A percentile compares a stretch with the other conserved stretches of the same genome.
Conservation (phyloP, 2,888 invertebrate genomes). For the Calliphora vomitoria region DNA sequence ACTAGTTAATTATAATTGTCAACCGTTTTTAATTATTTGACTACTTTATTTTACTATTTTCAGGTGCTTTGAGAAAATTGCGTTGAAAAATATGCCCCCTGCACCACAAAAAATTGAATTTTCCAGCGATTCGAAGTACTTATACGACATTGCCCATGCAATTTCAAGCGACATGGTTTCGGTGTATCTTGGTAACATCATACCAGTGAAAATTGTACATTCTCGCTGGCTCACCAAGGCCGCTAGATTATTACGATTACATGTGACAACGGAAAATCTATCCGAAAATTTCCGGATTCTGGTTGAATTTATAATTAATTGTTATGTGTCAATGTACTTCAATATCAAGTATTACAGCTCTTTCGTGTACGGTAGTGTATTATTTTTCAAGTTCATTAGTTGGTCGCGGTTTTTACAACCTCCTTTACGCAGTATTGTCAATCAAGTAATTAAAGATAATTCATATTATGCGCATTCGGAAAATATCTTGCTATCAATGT, state of each 20-base stretch:
- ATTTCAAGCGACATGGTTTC: slow-evolving; percentile 38
- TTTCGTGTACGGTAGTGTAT: slow-evolving; percentile 4
- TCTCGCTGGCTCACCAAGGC: slow-evolving; percentile 41
- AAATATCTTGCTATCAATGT: no score
- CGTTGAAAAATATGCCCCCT: no score
- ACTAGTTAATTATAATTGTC: no score
- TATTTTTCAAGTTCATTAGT: slow-evolving; percentile 11
- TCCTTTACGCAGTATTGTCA: slow-evolving; percentile 7
- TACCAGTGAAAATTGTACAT: slow-evolving; percentile 3
- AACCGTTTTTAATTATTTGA: no score
- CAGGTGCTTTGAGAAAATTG: no score
- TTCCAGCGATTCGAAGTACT: not conserved
- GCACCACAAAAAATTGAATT: no score
- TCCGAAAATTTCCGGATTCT: not conserved
- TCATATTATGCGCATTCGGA: no score
- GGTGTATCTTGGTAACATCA: slow-evolving; percentile 9
- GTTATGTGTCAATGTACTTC: no score
- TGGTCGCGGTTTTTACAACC: slow-evolving; percentile 7
- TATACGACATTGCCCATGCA: slow-evolving; percentile 24
- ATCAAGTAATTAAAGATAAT: no score
- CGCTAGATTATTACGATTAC: slow-evolving; percentile 10
- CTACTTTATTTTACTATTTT: no score
- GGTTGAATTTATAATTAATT: slow-evolving; percentile 2
- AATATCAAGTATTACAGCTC: slow-evolving; percentile 22
- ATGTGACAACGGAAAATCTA: slow-evolving; percentile 19